Conservation (phyloP, 2,113 vertebrate species). For the Cacatua alba region DNA sequence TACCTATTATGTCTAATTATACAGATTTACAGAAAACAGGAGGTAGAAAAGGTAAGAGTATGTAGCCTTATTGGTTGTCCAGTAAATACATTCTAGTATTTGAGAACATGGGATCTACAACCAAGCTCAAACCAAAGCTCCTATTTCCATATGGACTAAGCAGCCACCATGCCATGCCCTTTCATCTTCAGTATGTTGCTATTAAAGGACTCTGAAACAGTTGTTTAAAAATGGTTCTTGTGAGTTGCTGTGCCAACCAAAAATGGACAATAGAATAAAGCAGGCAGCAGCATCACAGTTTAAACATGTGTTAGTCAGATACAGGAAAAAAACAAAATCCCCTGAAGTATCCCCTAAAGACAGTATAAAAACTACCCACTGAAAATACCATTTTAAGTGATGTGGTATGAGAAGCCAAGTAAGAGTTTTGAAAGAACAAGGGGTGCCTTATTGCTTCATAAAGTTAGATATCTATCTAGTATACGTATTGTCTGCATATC, state of each 20-base stretch:
- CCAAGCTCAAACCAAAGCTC: neutral
- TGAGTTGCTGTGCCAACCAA: slow-evolving; percentile 29
- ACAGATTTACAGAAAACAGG: neutral
- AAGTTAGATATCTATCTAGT: neutral
- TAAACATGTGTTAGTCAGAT: neutral
- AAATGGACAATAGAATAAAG: slow-evolving; percentile 22
- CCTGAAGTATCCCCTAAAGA: neutral
- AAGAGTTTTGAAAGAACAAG: neutral
- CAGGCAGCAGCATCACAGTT: neutral
- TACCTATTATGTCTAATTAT: neutral
- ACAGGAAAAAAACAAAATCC: neutral
- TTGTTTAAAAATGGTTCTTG: slow-evolving; percentile 40
- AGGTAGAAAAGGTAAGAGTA: neutral
- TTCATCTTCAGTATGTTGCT: neutral
- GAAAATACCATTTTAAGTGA: slow-evolving; percentile 1
- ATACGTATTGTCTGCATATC: neutral
- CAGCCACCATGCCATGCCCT: neutral
- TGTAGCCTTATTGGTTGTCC: neutral
- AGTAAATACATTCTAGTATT: neutral
- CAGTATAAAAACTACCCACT: neutral
- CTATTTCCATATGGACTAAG: neutral
- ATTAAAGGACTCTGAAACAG: slow-evolving; percentile 18
- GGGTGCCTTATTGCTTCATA: neutral
- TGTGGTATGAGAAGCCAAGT: neutral
- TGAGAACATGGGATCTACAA: neutral